Evolutionary conservation across 2,888 invertebrate genomes (phyloP).

Genomic region (Stictocephala bisonia): DNA sequence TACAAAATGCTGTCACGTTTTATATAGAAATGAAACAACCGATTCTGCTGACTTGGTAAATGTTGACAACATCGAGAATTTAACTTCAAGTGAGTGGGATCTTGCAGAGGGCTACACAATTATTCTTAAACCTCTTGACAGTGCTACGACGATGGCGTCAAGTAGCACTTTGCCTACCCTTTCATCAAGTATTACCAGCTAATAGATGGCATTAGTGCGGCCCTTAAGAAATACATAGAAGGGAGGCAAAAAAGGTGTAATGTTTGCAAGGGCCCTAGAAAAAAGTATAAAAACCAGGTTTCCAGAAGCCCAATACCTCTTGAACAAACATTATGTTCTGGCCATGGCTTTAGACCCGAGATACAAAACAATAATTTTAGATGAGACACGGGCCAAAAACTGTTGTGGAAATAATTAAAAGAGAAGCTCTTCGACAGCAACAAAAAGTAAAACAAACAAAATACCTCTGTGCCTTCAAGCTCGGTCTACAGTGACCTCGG

Average conservation of each 20-base stretch:
- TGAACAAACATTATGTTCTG: conserved; percentile 1
- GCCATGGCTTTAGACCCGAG: conserved; percentile 7
- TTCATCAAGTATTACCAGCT: too few relatives aligned
- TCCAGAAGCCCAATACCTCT: background rate
- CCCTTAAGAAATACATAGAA: background rate
- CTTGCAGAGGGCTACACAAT: background rate
- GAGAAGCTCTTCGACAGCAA: background rate
- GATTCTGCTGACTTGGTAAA: conserved; percentile 8
- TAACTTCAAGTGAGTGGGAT: conserved; percentile 15
- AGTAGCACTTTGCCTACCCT: background rate
- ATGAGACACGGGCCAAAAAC: too few relatives aligned
- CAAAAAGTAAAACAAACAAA: background rate
- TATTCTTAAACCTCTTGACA: conserved; percentile 12
- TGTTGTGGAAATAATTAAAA: background rate
- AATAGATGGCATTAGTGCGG: background rate
- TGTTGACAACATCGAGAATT: background rate
- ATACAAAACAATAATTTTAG: conserved; percentile 6
- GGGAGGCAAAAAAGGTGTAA: background rate
- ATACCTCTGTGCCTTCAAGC: background rate
- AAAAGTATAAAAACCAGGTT: background rate
- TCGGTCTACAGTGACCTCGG: background rate
- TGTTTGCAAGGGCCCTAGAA: conserved; percentile 7
- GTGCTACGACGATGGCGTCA: conserved; percentile 1
- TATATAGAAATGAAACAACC: background rate
- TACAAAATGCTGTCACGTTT: conserved; percentile 12